Evolutionary conservation across 2,113 vertebrate genomes (phyloP).

Genomic region (Limnothrissa miodon): DNA sequence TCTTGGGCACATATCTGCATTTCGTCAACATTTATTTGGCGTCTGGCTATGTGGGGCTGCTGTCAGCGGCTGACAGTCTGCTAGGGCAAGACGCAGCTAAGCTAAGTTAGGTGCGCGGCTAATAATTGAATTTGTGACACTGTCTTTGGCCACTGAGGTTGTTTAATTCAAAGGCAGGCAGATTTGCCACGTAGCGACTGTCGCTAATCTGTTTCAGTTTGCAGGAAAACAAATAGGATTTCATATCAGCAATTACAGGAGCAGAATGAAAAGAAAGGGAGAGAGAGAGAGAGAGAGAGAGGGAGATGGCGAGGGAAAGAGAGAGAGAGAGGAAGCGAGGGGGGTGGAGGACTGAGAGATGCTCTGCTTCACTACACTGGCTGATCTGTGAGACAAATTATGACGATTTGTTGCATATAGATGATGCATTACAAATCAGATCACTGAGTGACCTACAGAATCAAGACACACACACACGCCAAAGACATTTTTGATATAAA

Average conservation of each 20-base stretch:
- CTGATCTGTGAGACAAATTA: neutral
- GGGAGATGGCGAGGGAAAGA: no score
- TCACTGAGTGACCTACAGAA: neutral
- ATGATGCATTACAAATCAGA: neutral
- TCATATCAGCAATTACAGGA: conserved; percentile 42
- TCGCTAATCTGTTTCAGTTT: conserved; percentile 37
- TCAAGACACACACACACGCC: conserved; percentile 10
- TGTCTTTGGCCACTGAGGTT: neutral
- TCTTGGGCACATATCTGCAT: no score
- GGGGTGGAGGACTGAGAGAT: no score
- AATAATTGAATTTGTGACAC: neutral
- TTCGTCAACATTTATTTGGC: no score
- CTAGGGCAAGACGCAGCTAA: no score
- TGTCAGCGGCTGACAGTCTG: no score
- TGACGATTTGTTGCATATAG: neutral
- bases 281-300: no score
- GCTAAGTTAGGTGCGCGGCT: neutral
- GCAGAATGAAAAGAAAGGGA: conserved; percentile 33
- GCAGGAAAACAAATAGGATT: conserved; percentile 38
- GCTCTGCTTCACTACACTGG: no score
- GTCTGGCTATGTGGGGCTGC: no score
- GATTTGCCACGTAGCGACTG: neutral
- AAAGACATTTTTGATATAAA: neutral
- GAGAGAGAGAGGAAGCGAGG: no score
- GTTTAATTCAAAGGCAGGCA: neutral